Conservation (phyloP, 2,888 invertebrate genomes). For the Pachydiplax longipennis region DNA sequence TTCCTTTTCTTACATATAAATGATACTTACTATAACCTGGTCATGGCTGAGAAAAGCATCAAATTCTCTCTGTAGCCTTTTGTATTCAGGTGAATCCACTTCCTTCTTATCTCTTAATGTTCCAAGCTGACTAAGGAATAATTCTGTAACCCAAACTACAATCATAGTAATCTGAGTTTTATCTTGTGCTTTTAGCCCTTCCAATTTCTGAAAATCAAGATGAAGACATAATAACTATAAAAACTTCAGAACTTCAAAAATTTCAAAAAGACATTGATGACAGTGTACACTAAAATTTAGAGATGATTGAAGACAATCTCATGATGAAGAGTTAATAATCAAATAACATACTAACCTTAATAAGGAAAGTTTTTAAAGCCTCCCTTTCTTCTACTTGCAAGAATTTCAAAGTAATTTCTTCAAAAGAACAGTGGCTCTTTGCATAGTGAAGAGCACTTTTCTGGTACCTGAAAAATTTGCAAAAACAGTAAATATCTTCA, state of each 20-base stretch:
- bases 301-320: not conserved
- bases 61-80: constrained; percentile 76
- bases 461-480: constrained; percentile 65
- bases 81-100: constrained; percentile 62
- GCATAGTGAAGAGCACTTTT: constrained; percentile 89
- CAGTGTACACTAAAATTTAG: not conserved
- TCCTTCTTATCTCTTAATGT: constrained; percentile 64
- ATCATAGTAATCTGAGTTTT: constrained; percentile 91
- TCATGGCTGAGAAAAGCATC: constrained; percentile 76
- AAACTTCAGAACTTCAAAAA: not conserved
- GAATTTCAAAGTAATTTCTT: constrained; percentile 93
- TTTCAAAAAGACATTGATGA: not conserved
- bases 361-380: constrained; percentile 88
- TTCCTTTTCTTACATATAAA: not conserved
- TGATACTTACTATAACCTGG: constrained; percentile 66
- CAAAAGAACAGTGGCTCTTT: constrained; percentile 90
- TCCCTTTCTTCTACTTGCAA: constrained; percentile 80
- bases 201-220: constrained; percentile 67
- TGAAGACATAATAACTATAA: too few species aligned
- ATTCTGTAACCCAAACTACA: constrained; percentile 92
- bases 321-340: constrained; percentile 2
- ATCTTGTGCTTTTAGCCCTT: constrained; percentile 74
- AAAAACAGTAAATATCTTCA: not conserved
- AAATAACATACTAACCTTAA: constrained; percentile 61
- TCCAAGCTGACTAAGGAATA: constrained; percentile 90